These are phyloP conservation scores for Megamerina dolium DNA, from an alignment of 2,888 invertebrate species.

Conservation along the genomic window DNA sequence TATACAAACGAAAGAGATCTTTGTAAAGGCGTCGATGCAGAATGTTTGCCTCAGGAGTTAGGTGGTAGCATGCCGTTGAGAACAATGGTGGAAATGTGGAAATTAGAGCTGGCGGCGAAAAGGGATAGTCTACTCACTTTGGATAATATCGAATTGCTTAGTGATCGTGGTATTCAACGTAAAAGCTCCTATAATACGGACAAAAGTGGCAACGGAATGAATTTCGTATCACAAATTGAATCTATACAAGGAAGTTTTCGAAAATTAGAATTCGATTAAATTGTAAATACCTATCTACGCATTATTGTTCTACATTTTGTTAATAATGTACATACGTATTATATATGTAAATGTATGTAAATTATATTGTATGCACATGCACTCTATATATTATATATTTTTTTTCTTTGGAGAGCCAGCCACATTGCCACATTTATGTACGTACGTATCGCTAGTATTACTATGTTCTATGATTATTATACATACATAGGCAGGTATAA, in stretches of 20 bases:
- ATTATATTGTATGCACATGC: neutral
- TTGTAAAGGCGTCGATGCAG: conserved; percentile 55
- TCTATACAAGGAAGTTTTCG: conserved; percentile 60
- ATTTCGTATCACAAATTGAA: conserved; percentile 44
- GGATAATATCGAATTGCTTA: conserved; percentile 62
- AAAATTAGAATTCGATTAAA: conserved; percentile 61
- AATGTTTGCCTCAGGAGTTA: conserved; percentile 64
- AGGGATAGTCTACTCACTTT: conserved; percentile 56
- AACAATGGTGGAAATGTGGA: conserved; percentile 67
- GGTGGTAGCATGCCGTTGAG: conserved; percentile 65
- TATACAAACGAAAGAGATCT: conserved; percentile 57
- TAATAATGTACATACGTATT: neutral
- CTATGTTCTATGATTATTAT: too few species aligned
- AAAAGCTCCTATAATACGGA: conserved; percentile 35
- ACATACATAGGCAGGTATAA: too few species aligned
- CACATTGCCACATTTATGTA: too few species aligned
- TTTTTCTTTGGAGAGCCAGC: too few species aligned
- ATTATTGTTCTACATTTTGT: neutral
- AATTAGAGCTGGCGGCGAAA: conserved; percentile 57
- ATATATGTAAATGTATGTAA: neutral
- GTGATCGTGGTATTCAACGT: conserved; percentile 56
- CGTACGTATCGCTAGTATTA: too few species aligned
- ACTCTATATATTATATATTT: neutral
- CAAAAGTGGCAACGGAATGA: conserved; percentile 36
- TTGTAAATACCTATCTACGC: neutral